Evolutionary conservation across 2,797 vertebrate genomes (phyloP).

Genomic region (Hoplostethus mediterraneus): DNA sequence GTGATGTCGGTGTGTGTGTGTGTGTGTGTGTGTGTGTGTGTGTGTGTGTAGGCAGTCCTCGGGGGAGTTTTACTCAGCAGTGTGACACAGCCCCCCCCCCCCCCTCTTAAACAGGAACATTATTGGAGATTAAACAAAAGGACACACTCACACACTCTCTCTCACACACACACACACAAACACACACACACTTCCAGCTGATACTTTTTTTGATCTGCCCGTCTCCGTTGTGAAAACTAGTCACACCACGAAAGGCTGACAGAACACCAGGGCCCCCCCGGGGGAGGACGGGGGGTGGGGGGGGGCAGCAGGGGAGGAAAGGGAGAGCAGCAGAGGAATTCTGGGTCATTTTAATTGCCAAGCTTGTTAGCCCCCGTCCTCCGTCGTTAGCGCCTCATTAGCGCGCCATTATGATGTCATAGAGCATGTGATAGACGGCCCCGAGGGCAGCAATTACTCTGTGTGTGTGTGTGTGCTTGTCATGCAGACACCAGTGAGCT

Average conservation of each 20-base stretch:
- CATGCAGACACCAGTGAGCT: constrained; percentile 16
- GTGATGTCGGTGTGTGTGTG: neutral
- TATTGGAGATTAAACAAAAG: constrained; percentile 59
- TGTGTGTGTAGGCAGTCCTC: constrained; percentile 27
- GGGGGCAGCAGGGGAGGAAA: constrained; percentile 12
- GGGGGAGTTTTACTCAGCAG: constrained; percentile 35
- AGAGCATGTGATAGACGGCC: constrained; percentile 56
- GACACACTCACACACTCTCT: constrained; percentile 14
- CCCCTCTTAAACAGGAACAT: constrained; percentile 48
- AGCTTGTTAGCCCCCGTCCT: constrained; percentile 45
- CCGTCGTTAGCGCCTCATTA: constrained; percentile 52
- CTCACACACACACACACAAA: neutral
- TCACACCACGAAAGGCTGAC: constrained; percentile 49
- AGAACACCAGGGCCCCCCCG: constrained; percentile 20
- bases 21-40: constrained; percentile 24
- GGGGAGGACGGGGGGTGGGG: constrained; percentile 17
- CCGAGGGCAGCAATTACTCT: constrained; percentile 20
- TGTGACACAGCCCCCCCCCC: constrained; percentile 30
- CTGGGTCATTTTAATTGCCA: constrained; percentile 61
- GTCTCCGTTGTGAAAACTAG: constrained; percentile 38
- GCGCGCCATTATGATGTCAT: constrained; percentile 56
- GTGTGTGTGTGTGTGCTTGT: constrained; percentile 9
- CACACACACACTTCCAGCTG: constrained; percentile 5
- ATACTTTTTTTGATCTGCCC: constrained; percentile 38
- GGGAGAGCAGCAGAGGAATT: constrained; percentile 30